Percentiles rank a stretch among this genome's conserved stretches.
Evolutionary conservation across 64 coral and sea anemone species (phyloP).

Genomic region (Anthopleura sola): DNA sequence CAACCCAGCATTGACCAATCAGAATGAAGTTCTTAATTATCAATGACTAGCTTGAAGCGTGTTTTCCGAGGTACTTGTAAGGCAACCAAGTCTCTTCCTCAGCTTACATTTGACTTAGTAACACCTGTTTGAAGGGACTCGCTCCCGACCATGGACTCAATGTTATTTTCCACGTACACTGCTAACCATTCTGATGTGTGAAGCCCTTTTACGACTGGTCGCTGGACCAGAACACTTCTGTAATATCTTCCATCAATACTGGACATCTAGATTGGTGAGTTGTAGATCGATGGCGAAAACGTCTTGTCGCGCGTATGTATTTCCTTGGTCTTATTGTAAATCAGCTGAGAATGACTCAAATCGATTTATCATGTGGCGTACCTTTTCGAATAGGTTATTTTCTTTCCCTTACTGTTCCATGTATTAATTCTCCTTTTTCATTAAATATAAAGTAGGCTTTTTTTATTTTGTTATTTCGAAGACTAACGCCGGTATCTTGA

Average conservation of each 20-base stretch:
- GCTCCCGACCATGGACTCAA: neutral
- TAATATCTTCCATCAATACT: conserved; percentile 57
- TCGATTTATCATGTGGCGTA: neutral
- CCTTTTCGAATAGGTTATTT: neutral
- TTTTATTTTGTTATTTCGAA: neutral
- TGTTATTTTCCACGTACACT: neutral
- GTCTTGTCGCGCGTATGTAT: neutral
- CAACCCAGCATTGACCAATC: conserved; percentile 16
- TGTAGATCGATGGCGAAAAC: neutral
- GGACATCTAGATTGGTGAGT: conserved; percentile 55
- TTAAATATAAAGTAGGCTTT: neutral
- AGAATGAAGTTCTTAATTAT: neutral
- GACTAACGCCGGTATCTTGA: neutral
- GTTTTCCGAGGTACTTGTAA: conserved; percentile 3
- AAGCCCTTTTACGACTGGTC: conserved; percentile 48
- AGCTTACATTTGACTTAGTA: neutral
- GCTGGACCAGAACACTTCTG: conserved; percentile 27
- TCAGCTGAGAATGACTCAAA: conserved; percentile 8
- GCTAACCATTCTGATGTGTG: conserved; percentile 30
- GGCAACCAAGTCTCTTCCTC: neutral
- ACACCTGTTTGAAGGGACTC: conserved; percentile 27
- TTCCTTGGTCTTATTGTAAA: neutral
- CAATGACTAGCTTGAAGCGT: conserved; percentile 26
- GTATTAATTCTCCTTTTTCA: neutral
- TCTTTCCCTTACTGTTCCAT: neutral